Evolutionary conservation across 2,888 invertebrate genomes (phyloP).

Genomic region (Zele albiditarsus): DNA sequence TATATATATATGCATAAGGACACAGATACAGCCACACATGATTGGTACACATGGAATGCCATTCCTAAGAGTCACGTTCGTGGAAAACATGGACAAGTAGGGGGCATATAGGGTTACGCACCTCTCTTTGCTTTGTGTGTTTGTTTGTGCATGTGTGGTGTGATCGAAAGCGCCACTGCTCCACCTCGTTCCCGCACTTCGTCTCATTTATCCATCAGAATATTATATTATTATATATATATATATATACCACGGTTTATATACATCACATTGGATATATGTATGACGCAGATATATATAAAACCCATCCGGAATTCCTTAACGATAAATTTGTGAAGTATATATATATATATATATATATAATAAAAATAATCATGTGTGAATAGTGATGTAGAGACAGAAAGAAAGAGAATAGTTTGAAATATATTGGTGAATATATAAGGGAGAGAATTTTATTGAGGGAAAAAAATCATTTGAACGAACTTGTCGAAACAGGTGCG

Average conservation of each 20-base stretch:
- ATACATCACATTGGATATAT: no score
- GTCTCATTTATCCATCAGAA: no score
- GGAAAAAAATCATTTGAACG: background rate
- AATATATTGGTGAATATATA: no score
- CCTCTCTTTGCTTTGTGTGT: constrained; percentile 28
- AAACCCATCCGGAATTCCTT: no score
- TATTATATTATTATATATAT: no score
- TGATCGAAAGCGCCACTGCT: constrained; percentile 53
- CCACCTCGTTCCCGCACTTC: constrained; percentile 3
- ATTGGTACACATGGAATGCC: constrained; percentile 31
- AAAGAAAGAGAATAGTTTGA: no score
- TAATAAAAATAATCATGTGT: no score
- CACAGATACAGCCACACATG: background rate
- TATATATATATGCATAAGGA: background rate
- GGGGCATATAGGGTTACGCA: constrained; percentile 3
- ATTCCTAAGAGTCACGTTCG: constrained; percentile 42
- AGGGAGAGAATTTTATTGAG: background rate
- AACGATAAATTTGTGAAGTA: no score
- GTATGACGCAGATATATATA: no score
- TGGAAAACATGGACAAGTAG: constrained; percentile 36
- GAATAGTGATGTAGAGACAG: no score
- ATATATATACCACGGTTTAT: no score
- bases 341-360: no score
- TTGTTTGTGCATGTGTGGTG: constrained; percentile 38
- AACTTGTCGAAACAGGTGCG: background rate